phyloP scores from a whole-genome alignment of 2,888 invertebrate genomes.

The Pemphredon lugubris region DNA sequence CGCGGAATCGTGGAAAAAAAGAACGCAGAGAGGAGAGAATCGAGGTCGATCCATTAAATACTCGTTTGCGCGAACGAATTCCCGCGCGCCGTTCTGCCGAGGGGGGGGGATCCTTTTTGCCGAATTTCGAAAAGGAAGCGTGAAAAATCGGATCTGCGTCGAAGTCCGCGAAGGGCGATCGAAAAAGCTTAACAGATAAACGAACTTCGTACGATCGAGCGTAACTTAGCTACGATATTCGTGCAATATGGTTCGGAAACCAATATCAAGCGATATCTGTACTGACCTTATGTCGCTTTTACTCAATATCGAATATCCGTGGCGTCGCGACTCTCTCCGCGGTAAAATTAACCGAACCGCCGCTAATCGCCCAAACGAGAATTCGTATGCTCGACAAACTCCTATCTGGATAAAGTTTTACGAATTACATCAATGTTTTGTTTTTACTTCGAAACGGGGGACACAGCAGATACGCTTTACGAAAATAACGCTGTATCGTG shows the following conservation, averaged over 20 bases:
- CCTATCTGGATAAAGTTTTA: too few relatives aligned
- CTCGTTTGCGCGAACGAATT: conserved; percentile 38
- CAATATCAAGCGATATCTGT: conserved; percentile 50
- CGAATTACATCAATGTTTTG: too few relatives aligned
- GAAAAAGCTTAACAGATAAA: conserved; percentile 36
- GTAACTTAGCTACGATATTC: conserved; percentile 44
- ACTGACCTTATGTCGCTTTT: conserved; percentile 60
- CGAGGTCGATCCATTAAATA: conserved; percentile 45
- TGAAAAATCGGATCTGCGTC: conserved; percentile 46
- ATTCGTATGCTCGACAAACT: too few relatives aligned
- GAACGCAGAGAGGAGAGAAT: conserved; percentile 13
- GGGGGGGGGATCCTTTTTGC: conserved; percentile 15
- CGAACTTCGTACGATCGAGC: conserved; percentile 24
- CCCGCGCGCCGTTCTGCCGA: too few relatives aligned
- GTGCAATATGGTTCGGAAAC: conserved; percentile 57
- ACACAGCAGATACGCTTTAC: too few relatives aligned
- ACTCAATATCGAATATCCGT: conserved; percentile 24
- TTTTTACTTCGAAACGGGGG: too few relatives aligned
- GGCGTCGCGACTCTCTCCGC: conserved; percentile 1
- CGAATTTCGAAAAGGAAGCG: conserved; percentile 24
- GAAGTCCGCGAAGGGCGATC: not conserved
- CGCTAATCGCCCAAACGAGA: not conserved
- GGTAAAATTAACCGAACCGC: conserved; percentile 5
- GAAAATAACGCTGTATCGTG: too few relatives aligned
- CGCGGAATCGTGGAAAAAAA: conserved; percentile 1